Evolutionary conservation across 2,888 invertebrate species (phyloP), one percentile per base, ranked within the genome.

Genomic region (Sarcophaga caerulescens): DNA sequence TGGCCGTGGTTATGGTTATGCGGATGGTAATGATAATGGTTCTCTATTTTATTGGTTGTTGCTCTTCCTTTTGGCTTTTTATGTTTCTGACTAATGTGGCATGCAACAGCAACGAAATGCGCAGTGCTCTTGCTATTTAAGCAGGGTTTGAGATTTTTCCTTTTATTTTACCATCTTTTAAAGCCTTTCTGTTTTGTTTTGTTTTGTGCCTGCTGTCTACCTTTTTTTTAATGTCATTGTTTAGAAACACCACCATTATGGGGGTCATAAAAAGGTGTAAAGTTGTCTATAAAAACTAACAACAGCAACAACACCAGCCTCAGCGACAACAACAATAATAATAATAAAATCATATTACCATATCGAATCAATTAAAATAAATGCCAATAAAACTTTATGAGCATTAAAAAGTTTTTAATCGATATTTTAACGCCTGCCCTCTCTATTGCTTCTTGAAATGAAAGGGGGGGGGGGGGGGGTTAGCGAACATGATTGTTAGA

Each of bases 391-490:
- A 35, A 52, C 17, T 12, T 52, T 17, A 52, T 52, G 52, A 17
- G 14, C 52, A 3, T 52, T 52, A 14, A 52, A 52, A 52, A 52
- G 52, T 12, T 14, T 14, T 14, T 14, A 12, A 52, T 14, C 52
- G 52, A 52, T 52, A 52, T 52, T 14, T 17, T 52, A 17, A 52
- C 52, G 52, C 52, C 52, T 52, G 10, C 8, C 35, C 6, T 8
- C 8, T 35, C 8, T 35, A 35, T 35, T 35, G 35, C 6, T 35
- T 8, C 35, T 35, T 8, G 35, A 35, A 35, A 35, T 35, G 35
- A 0, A 10, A 8, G 2, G 8, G 0, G 35, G 2, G 8, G 35
- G 35, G 1, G 1, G 8, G 8, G 8, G 35, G 35, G 0, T 1
- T 6, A 35, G 6, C 35, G 35, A 6, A 6, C 35, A 35, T 35